Base-by-base conservation (phyloP, 2,797 vertebrate genomes). In the Scolopax rusticola region DNA sequence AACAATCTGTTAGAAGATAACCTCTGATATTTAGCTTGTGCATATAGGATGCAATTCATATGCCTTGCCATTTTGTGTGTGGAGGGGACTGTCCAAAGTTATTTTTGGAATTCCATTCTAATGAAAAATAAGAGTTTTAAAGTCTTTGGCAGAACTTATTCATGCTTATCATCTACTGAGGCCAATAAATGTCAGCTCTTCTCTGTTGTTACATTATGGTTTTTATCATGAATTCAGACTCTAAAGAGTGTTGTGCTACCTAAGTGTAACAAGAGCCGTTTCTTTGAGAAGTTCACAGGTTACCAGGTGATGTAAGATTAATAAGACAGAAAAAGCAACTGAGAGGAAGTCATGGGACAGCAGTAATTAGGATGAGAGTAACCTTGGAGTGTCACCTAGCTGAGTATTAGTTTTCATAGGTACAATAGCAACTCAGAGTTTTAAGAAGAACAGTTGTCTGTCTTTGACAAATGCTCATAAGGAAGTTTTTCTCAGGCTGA, bases 11-110 rank as follows among this genome's bases (percentile, higher is more conserved):
- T 56, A 61, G 87, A 24, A 56, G 60, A 23, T 61, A 90, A 21
- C 65, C 89, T 79, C 68, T 90, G 93, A 12, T 71, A 92, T 83
- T 95, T 84, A 87, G 80, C 87, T 77, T 45, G 24, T 84, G 71
- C 64, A 5, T 6, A 48, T 0, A 68, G 68, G 60, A 47, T 79
- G 87, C 63, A 32, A 8, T 63, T 76, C 61, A 7, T 61, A 11
- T 21, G 38, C 70, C 47, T 75, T 65, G 84, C 71, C 61, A 11
- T 69, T 41, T 15, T 12, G 30, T 7, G 40, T 78, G 54, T 21
- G 40, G 11, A 79, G 65, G 57, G 82, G 28, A 21, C 23, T 25
- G 3, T 14, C 40, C 61, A 67, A 15, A 61, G 51, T 50, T 71
- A 59, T 67, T 75, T 91, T 70, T 91, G 80, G 83, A 56, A 48